These are phyloP conservation scores for Pandemis cinnamomeana DNA, from an alignment of 2,888 invertebrate genomes.

Conservation along the genomic window DNA sequence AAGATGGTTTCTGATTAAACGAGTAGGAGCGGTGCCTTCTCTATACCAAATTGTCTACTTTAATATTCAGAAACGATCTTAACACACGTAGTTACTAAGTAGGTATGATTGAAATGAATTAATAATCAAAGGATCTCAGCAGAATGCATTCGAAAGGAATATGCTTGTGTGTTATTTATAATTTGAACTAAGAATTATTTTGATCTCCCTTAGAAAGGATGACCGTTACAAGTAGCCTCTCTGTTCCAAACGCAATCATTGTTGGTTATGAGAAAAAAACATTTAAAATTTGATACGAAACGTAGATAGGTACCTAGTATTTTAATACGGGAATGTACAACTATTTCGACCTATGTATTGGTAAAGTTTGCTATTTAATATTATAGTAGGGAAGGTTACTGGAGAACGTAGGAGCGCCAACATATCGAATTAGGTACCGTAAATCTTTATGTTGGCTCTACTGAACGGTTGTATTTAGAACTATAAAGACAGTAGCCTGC, in stretches of 20 bases:
- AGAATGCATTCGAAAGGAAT: constrained; percentile 15
- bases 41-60: constrained; percentile 36
- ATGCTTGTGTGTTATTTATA: constrained; percentile 26
- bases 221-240: constrained; percentile 58
- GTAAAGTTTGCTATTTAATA: constrained; percentile 63
- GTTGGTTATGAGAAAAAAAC: constrained; percentile 59
- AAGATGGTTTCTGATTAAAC: constrained; percentile 31
- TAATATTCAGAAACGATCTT: constrained; percentile 33
- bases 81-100: constrained; percentile 36
- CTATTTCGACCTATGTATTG: constrained; percentile 62
- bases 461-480: constrained; percentile 25
- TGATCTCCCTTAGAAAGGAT: constrained; percentile 29
- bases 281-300: constrained; percentile 80
- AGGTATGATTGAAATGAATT: constrained; percentile 36
- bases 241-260: constrained; percentile 60
- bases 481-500: constrained; percentile 35
- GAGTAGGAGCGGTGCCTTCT: constrained; percentile 39
- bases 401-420: constrained; percentile 23
- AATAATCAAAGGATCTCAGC: constrained; percentile 35
- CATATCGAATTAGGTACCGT: neutral
- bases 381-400: constrained; percentile 48
- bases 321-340: constrained; percentile 80
- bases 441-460: constrained; percentile 19
- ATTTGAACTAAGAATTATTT: constrained; percentile 26
- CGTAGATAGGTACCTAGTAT: constrained; percentile 80